Percentiles rank a stretch among this genome's conserved stretches.
phyloP scores from a whole-genome alignment of 1,140 invertebrate species.

The Cataglyphis hispanica region DNA sequence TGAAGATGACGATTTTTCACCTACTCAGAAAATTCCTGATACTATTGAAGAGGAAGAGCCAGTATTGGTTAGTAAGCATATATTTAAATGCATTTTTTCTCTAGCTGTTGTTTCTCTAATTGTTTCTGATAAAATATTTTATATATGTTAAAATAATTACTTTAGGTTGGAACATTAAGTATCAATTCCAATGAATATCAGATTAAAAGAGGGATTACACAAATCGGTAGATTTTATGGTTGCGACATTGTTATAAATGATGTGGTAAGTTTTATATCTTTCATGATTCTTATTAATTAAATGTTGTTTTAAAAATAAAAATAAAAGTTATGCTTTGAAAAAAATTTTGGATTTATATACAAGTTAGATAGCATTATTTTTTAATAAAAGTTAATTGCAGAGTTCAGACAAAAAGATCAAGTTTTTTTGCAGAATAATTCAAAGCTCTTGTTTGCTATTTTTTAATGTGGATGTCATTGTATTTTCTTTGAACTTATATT shows the following conservation, averaged over 20 bases:
- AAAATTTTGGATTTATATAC: not conserved
- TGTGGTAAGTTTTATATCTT: slow-evolving; percentile 63
- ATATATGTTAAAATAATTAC: slow-evolving; percentile 28
- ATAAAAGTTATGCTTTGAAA: not conserved
- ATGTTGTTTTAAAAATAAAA: not conserved
- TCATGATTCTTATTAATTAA: not conserved
- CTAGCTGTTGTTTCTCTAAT: not conserved
- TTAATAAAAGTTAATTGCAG: not conserved
- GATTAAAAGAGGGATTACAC: slow-evolving; percentile 65
- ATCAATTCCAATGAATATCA: slow-evolving; percentile 41
- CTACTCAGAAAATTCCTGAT: slow-evolving; percentile 28
- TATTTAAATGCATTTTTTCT: slow-evolving; percentile 1
- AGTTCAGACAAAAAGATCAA: not conserved
- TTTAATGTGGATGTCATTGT: slow-evolving; percentile 12
- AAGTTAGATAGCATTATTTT: not conserved
- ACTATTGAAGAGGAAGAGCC: not conserved
- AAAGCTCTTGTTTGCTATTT: slow-evolving; percentile 46
- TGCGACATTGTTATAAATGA: slow-evolving; percentile 64
- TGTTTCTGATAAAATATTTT: not conserved
- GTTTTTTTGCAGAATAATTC: not conserved
- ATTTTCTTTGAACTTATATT: slow-evolving; percentile 86
- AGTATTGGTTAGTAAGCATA: slow-evolving; percentile 21
- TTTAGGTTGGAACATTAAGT: slow-evolving; percentile 70
- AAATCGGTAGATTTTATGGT: slow-evolving; percentile 67
- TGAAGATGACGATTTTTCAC: slow-evolving; percentile 38